phyloP scores from a whole-genome alignment of 2,888 invertebrate species.

The Apomyelois bistriatella region DNA sequence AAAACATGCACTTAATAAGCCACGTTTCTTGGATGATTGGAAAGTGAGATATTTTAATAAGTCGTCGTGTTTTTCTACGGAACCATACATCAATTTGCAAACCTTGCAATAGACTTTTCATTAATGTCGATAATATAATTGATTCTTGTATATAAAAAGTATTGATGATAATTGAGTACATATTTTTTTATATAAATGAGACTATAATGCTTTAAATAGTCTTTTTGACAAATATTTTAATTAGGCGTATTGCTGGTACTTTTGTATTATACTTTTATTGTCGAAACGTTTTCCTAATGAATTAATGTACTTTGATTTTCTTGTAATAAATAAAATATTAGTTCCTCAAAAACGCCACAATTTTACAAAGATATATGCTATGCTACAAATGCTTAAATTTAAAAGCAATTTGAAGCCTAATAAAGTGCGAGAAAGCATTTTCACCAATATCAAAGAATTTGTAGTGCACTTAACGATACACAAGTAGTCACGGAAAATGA shows the following conservation, averaged over 20 bases:
- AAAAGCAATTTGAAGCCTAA: too few relatives aligned
- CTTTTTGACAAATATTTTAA: too few relatives aligned
- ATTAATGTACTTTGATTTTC: too few relatives aligned
- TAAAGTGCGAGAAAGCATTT: slow-evolving; percentile 6
- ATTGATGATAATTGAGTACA: background rate
- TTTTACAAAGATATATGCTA: too few relatives aligned
- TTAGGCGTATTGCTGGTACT: too few relatives aligned
- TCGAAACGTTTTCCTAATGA: too few relatives aligned
- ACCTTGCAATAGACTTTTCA: background rate
- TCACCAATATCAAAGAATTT: background rate
- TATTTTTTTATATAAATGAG: too few relatives aligned
- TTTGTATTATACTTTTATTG: too few relatives aligned
- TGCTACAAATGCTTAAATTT: too few relatives aligned
- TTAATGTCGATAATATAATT: background rate
- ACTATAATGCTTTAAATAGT: too few relatives aligned
- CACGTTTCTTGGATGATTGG: background rate
- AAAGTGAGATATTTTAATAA: slow-evolving; percentile 11
- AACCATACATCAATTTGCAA: background rate
- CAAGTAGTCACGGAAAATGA: slow-evolving; percentile 13
- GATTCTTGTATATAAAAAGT: background rate
- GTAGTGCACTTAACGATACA: slow-evolving; percentile 9
- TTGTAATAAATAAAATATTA: too few relatives aligned
- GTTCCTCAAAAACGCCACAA: too few relatives aligned
- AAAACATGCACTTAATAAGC: background rate
- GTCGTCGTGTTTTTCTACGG: background rate